A percentile compares a stretch with the other conserved stretches of the same genome.
These are phyloP conservation scores for Xiphophorus hellerii DNA, from an alignment of 2,113 vertebrate genomes.

Conservation along the genomic window DNA sequence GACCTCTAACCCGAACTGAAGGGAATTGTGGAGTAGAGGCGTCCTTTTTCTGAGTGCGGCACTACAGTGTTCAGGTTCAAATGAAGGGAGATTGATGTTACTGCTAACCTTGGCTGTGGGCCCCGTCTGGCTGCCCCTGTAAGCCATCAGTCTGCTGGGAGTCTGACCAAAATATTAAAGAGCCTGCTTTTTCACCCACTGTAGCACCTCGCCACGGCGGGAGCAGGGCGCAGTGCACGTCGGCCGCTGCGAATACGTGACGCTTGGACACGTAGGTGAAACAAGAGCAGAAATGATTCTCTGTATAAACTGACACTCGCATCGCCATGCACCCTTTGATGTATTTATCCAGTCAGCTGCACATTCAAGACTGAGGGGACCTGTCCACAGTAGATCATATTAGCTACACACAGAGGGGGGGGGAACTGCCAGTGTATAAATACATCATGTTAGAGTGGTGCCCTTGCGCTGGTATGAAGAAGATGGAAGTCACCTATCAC, in stretches of 20 bases:
- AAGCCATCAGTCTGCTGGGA: constrained; percentile 68
- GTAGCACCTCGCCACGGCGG: constrained; percentile 22
- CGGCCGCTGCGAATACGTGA: constrained; percentile 37
- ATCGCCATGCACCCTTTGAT: constrained; percentile 34
- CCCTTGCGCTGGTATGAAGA: constrained; percentile 38
- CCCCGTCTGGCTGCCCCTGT: constrained; percentile 68
- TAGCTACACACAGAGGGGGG: constrained; percentile 19
- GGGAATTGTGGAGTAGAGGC: not conserved
- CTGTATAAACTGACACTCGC: constrained; percentile 33
- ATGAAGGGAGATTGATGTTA: constrained; percentile 66
- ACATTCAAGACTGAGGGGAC: constrained; percentile 18
- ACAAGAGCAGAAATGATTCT: constrained; percentile 29
- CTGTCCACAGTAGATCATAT: constrained; percentile 13
- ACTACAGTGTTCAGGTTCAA: constrained; percentile 51
- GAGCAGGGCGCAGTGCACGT: constrained; percentile 20
- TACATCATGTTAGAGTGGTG: constrained; percentile 27
- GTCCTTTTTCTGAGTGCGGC: constrained; percentile 22
- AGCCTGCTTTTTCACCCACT: constrained; percentile 37
- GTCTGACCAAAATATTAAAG: constrained; percentile 73
- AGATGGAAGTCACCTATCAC: constrained; percentile 32
- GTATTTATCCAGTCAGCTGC: constrained; percentile 19
- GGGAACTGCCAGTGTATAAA: constrained; percentile 25
- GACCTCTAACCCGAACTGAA: constrained; percentile 12
- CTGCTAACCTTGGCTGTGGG: constrained; percentile 66
- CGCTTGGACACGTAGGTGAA: constrained; percentile 30